Evolutionary conservation across 2,888 invertebrate genomes (phyloP).

Genomic region (Rotaria socialis): DNA sequence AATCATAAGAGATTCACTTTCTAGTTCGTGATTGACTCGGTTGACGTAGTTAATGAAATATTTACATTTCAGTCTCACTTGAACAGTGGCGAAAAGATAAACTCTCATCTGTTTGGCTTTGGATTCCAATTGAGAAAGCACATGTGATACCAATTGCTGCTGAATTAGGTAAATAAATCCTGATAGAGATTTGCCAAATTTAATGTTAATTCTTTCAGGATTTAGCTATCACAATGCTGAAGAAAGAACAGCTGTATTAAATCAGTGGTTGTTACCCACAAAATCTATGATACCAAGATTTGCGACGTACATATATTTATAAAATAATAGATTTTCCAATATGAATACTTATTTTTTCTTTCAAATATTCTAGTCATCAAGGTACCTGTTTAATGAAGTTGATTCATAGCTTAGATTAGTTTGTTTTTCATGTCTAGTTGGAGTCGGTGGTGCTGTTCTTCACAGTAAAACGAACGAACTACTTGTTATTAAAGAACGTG

Average conservation of each 20-base stretch:
- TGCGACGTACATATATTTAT: background rate
- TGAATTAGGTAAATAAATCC: background rate
- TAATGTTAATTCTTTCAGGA: background rate
- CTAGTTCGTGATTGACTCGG: background rate
- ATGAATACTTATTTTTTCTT: background rate
- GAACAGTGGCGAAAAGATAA: constrained; percentile 10
- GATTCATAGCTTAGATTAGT: background rate
- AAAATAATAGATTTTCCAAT: background rate
- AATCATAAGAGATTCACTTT: background rate
- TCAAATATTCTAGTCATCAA: background rate
- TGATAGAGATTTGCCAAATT: background rate
- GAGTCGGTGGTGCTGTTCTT: constrained; percentile 13
- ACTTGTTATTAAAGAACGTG: background rate
- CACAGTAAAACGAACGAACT: constrained; percentile 11
- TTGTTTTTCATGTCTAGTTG: background rate
- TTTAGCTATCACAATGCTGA: constrained; percentile 19
- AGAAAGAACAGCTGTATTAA: background rate
- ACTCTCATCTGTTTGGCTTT: background rate
- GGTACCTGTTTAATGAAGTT: background rate
- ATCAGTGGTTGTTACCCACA: constrained; percentile 10
- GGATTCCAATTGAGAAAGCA: constrained; percentile 34
- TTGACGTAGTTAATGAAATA: background rate
- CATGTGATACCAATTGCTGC: constrained; percentile 2
- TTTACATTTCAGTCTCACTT: background rate
- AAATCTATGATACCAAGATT: constrained; percentile 24